Evolutionary conservation across 2,797 vertebrate genomes (phyloP).

Genomic region (Euthynnus affinis): DNA sequence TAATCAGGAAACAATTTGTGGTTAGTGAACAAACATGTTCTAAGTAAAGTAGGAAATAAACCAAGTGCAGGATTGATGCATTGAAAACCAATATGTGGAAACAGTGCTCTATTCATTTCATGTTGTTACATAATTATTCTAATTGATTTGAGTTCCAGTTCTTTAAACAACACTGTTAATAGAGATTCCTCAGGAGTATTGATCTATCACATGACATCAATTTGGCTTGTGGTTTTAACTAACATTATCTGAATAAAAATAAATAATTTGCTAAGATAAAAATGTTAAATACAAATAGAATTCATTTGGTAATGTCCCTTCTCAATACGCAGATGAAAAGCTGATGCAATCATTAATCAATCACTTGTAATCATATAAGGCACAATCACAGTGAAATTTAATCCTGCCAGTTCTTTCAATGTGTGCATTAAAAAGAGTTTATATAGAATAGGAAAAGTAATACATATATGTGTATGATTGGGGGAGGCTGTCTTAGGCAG

Average conservation of each 20-base stretch:
- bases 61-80: background rate
- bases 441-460: no score
- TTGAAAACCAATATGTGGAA: constrained; percentile 18
- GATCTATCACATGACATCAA: constrained; percentile 27
- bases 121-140: constrained; percentile 8
- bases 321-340: constrained; percentile 51
- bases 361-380: no score
- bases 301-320: constrained; percentile 61
- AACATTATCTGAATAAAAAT: constrained; percentile 23
- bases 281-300: constrained; percentile 63
- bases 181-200: constrained; percentile 28
- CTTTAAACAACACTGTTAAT: constrained; percentile 34
- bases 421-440: no score
- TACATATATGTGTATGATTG: no score
- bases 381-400: no score
- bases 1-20: constrained; percentile 30
- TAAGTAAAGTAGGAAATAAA: constrained; percentile 9
- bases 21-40: constrained; percentile 19
- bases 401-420: no score
- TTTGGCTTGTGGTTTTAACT: constrained; percentile 49
- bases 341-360: constrained; percentile 22
- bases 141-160: constrained; percentile 30
- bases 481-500: no score
- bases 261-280: constrained; percentile 47
- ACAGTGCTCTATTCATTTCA: constrained; percentile 32